Evolutionary conservation across 2,888 invertebrate species (phyloP).

Genomic region (Cheilosia variabilis): DNA sequence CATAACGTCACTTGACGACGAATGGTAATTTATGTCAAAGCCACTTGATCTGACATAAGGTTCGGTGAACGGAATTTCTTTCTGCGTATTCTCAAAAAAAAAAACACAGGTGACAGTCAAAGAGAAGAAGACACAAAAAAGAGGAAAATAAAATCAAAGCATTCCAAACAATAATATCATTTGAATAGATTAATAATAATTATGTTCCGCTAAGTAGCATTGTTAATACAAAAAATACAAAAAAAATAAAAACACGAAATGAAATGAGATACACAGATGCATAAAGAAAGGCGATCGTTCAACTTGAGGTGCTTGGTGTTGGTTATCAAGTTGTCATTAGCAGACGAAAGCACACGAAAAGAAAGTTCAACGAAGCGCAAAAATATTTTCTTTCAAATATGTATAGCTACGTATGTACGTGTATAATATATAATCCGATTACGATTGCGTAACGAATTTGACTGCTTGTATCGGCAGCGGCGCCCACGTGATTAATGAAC

Average conservation of each 20-base stretch:
- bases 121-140: background rate
- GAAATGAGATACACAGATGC: background rate
- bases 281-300: slow-evolving; percentile 49
- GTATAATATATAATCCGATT: background rate
- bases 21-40: slow-evolving; percentile 26
- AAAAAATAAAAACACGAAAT: slow-evolving; percentile 21
- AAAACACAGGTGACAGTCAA: background rate
- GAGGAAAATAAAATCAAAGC: background rate
- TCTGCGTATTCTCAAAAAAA: background rate
- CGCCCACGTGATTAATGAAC: slow-evolving; percentile 29
- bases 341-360: slow-evolving; percentile 41
- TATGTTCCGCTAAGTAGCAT: slow-evolving; percentile 18
- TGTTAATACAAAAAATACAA: slow-evolving; percentile 17
- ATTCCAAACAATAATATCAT: slow-evolving; percentile 16
- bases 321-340: slow-evolving; percentile 40
- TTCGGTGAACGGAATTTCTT: slow-evolving; percentile 19
- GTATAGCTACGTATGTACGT: too few species aligned
- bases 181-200: slow-evolving; percentile 47
- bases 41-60: slow-evolving; percentile 32
- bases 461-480: background rate
- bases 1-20: slow-evolving; percentile 28
- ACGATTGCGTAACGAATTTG: slow-evolving; percentile 10
- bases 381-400: background rate
- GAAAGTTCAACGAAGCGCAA: slow-evolving; percentile 40
- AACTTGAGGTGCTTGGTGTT: slow-evolving; percentile 34